Evolutionary conservation across 92 coral and sea anemone genomes (phyloP), one percentile per base, ranked within the genome.

Genomic region (Diadumene lineata): DNA sequence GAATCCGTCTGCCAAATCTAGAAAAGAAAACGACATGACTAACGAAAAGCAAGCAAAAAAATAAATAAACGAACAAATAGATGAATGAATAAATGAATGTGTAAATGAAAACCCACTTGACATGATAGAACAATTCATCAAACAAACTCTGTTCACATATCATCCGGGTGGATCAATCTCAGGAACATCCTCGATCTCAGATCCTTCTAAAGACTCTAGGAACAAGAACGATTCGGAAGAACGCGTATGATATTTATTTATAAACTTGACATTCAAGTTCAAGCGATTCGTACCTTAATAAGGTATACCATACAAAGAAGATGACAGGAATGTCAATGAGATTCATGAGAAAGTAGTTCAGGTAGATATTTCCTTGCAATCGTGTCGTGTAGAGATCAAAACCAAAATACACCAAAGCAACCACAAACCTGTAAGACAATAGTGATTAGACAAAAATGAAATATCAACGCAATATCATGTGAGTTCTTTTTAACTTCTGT

Each of bases 391-490:
- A 76, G 26, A 76, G 81, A 76, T 76, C 81, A 65, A 76, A 76
- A 16, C 81, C 81, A 66, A 76, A 76, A 34, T 63, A 76, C 27
- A 76, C 81, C 63, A 76, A 33, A 2, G 81, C 26, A 22, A 76
- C 81, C 11, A 66, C 73, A 51, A 76, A 76, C 81, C 81, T 76
- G 73, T n/a, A n/a, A n/a, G n/a, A n/a, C n/a, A n/a, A n/a, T n/a
- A n/a, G n/a, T n/a, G 28, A 23, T 28, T 18, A 2, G 26, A 25
- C 31, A 21, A 8, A 21, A 31, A 28, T 9, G 23, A 19, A 18
- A 38, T 38, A 38, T 38, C n/a, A n/a, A n/a, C n/a, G n/a, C n/a
- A n/a, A n/a, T n/a, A n/a, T n/a, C n/a, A n/a, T n/a, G n/a, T n/a
- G n/a, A n/a, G n/a, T n/a, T n/a, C 16, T 9, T 16, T 46, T 46